phyloP scores from a whole-genome alignment of 64 coral and sea anemone genomes.

The Astreopora myriophthalma region DNA sequence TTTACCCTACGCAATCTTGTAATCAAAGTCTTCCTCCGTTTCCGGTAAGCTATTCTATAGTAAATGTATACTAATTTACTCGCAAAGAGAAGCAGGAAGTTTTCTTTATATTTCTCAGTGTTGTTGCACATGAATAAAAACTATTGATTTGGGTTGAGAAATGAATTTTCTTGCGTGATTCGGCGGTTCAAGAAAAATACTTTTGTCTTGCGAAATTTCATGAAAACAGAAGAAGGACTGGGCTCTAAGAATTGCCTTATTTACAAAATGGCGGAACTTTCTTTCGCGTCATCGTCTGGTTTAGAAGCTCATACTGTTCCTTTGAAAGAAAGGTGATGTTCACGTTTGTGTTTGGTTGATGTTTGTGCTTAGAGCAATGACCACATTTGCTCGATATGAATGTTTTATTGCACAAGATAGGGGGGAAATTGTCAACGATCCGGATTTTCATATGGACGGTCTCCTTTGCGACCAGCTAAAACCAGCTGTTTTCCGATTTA shows the following conservation, averaged over 20 bases:
- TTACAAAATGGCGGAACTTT: slow-evolving; percentile 80
- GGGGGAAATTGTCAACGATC: not conserved
- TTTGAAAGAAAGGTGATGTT: slow-evolving; percentile 63
- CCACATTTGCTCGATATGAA: not conserved
- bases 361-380: not conserved
- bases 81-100: not conserved
- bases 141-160: not conserved
- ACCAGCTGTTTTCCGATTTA: not conserved
- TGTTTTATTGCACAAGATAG: not conserved
- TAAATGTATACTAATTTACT: not conserved
- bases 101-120: not conserved
- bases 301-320: slow-evolving; percentile 57
- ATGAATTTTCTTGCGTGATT: not conserved
- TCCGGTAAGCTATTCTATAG: not conserved
- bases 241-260: slow-evolving; percentile 34
- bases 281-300: slow-evolving; percentile 59
- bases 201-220: no score
- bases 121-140: not conserved
- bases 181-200: not conserved
- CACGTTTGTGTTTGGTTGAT: not conserved
- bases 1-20: not conserved
- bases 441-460: not conserved
- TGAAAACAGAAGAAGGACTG: no score
- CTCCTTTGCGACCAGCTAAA: not conserved
- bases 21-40: not conserved